Conservation (phyloP, 2,888 invertebrate species). For the Antitype chi region DNA sequence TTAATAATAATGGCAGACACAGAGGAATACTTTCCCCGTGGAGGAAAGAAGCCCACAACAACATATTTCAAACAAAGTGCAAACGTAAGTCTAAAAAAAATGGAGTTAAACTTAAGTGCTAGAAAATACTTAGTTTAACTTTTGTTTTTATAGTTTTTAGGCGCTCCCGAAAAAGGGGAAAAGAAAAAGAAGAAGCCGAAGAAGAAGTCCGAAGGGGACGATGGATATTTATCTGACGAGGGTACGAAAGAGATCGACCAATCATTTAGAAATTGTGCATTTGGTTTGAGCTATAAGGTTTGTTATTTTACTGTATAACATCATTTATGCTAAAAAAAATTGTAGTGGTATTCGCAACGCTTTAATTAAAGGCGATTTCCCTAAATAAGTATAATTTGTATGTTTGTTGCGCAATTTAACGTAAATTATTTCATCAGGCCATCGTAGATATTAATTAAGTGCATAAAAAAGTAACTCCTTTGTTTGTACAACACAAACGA, state of each 20-base stretch:
- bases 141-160: slow-evolving; percentile 78
- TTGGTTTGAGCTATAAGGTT: slow-evolving; percentile 82
- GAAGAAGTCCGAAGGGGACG: slow-evolving; percentile 83
- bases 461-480: background rate
- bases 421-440: background rate
- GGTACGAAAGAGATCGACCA: slow-evolving; percentile 76
- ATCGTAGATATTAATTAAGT: background rate
- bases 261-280: slow-evolving; percentile 81
- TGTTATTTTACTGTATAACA: slow-evolving; percentile 1
- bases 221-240: slow-evolving; percentile 87
- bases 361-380: background rate
- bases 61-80: slow-evolving; percentile 85
- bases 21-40: slow-evolving; percentile 91
- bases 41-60: slow-evolving; percentile 87
- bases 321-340: background rate
- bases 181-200: slow-evolving; percentile 83
- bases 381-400: background rate
- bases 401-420: slow-evolving; percentile 1
- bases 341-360: background rate
- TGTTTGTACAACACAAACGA: background rate
- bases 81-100: slow-evolving; percentile 76
- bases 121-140: background rate
- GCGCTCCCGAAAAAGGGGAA: slow-evolving; percentile 83
- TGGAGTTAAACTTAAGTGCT: background rate
- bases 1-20: slow-evolving; percentile 79